Evolutionary conservation across 2,888 invertebrate genomes (phyloP).

Genomic region (Coenonympha arcania): DNA sequence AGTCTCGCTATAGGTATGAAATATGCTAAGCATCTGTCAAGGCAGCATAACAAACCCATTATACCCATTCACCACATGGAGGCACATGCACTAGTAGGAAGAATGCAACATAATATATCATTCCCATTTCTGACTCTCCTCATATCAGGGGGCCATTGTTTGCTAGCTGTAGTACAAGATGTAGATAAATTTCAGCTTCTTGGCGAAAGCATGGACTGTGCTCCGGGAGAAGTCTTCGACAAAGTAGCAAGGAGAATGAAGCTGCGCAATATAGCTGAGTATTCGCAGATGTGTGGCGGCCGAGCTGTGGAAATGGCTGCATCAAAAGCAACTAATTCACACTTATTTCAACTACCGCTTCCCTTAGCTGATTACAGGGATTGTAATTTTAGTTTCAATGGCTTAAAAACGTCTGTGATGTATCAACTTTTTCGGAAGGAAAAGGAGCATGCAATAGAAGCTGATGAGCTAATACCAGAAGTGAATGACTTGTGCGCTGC

Average conservation of each 20-base stretch:
- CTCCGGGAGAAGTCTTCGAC: constrained; percentile 96
- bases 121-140: constrained; percentile 93
- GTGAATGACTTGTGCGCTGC: constrained; percentile 89
- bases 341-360: constrained; percentile 78
- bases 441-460: constrained; percentile 69
- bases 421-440: constrained; percentile 76
- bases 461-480: constrained; percentile 82
- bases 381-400: constrained; percentile 95
- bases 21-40: constrained; percentile 86
- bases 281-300: constrained; percentile 85
- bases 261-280: constrained; percentile 83
- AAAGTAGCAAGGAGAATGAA: constrained; percentile 91
- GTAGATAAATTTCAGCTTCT: constrained; percentile 85
- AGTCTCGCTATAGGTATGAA: constrained; percentile 86
- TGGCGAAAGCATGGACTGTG: constrained; percentile 86
- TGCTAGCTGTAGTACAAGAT: constrained; percentile 83
- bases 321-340: constrained; percentile 76
- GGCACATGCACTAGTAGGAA: constrained; percentile 94
- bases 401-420: constrained; percentile 79
- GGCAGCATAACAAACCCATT: constrained; percentile 81
- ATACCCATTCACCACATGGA: constrained; percentile 99
- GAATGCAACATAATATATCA: constrained; percentile 80
- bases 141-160: constrained; percentile 95
- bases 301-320: constrained; percentile 90
- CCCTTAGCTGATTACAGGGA: constrained; percentile 79